Percentiles rank a stretch among this genome's conserved stretches.
Evolutionary conservation across 2,113 vertebrate genomes (phyloP).

Genomic region (Ammospiza caudacuta): DNA sequence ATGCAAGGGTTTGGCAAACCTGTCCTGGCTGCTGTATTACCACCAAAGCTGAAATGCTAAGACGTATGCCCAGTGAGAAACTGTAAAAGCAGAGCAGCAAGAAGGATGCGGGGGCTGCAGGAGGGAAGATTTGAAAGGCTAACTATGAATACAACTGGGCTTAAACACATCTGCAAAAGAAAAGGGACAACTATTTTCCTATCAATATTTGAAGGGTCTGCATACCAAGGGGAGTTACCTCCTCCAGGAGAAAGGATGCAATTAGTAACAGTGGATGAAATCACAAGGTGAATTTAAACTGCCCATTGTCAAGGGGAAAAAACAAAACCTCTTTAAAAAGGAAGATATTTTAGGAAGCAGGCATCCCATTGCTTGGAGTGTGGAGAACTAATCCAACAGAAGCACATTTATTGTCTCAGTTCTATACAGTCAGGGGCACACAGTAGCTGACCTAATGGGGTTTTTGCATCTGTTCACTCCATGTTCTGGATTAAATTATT

Average conservation of each 20-base stretch:
- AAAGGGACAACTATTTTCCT: slow-evolving; percentile 11
- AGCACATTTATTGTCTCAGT: neutral
- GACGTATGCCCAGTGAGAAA: neutral
- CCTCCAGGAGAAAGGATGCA: neutral
- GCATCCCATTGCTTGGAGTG: neutral
- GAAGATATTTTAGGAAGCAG: neutral
- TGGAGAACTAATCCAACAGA: neutral
- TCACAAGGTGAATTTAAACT: slow-evolving; percentile 6
- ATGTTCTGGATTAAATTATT: neutral
- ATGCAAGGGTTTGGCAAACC: neutral
- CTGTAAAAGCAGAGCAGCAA: neutral
- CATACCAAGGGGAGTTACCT: neutral
- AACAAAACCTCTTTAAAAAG: neutral
- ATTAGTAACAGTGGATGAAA: neutral
- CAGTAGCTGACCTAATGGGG: neutral
- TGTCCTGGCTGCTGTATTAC: neutral
- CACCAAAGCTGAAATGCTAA: neutral
- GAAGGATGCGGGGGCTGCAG: neutral
- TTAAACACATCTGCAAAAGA: neutral
- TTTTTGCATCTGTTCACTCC: neutral
- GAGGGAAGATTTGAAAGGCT: neutral
- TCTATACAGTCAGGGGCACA: neutral
- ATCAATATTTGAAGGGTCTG: slow-evolving; percentile 10
- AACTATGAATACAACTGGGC: neutral
- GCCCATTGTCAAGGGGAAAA: neutral